Conservation (phyloP, 37 sponge, comb jelly and placozoan species). For the Amphimedon queenslandica region DNA sequence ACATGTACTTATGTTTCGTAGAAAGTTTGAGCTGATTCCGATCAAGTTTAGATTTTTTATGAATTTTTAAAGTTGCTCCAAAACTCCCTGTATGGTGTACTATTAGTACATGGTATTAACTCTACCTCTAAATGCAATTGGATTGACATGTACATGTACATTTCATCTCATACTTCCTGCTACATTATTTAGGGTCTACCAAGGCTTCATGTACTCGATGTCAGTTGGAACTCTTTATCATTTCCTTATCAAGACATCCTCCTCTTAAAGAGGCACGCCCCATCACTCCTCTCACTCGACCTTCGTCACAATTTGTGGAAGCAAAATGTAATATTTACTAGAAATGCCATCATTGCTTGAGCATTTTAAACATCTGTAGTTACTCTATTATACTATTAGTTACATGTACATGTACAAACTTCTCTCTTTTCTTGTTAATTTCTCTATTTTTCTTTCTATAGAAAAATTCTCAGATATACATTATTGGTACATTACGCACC, state of each 20-base stretch:
- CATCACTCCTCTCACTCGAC: constrained; percentile 53
- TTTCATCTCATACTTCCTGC: too few relatives aligned
- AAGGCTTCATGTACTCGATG: constrained; percentile 59
- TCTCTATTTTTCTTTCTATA: constrained; percentile 10
- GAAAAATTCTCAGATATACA: constrained; percentile 2
- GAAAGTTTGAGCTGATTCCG: too few relatives aligned
- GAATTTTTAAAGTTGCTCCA: too few relatives aligned
- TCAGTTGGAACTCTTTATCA: constrained; percentile 83
- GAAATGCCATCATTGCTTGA: neutral
- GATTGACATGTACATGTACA: too few relatives aligned
- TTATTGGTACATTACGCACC: constrained; percentile 47
- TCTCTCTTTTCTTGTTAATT: neutral
- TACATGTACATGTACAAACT: neutral
- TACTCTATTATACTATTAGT: neutral
- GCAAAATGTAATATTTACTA: constrained; percentile 31
- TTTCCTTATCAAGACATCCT: constrained; percentile 27
- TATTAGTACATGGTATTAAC: too few relatives aligned
- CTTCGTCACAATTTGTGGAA: constrained; percentile 76
- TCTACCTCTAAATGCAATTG: too few relatives aligned
- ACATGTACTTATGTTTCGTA: too few relatives aligned
- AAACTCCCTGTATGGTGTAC: too few relatives aligned
- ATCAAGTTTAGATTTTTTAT: too few relatives aligned
- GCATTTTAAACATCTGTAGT: neutral
- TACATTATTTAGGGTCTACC: constrained; percentile 35
- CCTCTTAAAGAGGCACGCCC: constrained; percentile 60